Base-by-base conservation (phyloP, 2,888 invertebrate species). In the Drosophila melanosoma region DNA sequence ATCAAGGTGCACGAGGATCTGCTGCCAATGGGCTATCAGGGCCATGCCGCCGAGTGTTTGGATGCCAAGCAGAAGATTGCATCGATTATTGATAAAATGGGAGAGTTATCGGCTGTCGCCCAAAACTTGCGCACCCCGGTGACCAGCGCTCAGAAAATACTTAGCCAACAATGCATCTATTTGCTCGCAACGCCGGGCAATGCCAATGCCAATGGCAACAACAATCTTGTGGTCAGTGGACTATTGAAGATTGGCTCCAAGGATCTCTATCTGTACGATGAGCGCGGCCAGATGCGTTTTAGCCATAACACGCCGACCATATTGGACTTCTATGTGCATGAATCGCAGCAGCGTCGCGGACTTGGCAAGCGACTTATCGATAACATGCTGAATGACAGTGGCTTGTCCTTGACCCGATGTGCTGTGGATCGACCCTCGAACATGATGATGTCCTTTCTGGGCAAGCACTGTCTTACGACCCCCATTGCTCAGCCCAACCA, bases 401-500 rank as follows among this genome's bases (percentile, higher is more conserved):
- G 95, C 54, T 93, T 95, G n/a, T 91, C 92, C 51, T 95, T 97
- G 0, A 94, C 94, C 10, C 95, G 96, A 90, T 93, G 98, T 83
- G 98, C 99, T 0, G 96, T 99, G 71, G 99, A 99, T 93, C 95
- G 97, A 23, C 99, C 99, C 0, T 98, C 98, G 0, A 94, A 95
- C 33, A 98, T 97, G 91, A 96, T 98, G 91, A 94, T 97, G 69
- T 95, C 95, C 35, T 99, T 99, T 93, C 93, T 99, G 32, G 94
- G 94, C 38, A 97, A 97, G 91, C 96, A 98, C 92, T 99, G 94
- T 26, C 65, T 94, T 17, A 78, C 78, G 0, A 88, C 94, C 15
- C 95, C 95, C 17, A 95, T 97, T 66, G 95, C 96, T 56, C 97
- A 98, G 92, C 95, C 96, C 90, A 97, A 97, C 92, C 96, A 97